Evolutionary conservation across 2,797 vertebrate species (phyloP), one percentile per base, ranked within the genome.

Genomic region (Crax fasciolata): DNA sequence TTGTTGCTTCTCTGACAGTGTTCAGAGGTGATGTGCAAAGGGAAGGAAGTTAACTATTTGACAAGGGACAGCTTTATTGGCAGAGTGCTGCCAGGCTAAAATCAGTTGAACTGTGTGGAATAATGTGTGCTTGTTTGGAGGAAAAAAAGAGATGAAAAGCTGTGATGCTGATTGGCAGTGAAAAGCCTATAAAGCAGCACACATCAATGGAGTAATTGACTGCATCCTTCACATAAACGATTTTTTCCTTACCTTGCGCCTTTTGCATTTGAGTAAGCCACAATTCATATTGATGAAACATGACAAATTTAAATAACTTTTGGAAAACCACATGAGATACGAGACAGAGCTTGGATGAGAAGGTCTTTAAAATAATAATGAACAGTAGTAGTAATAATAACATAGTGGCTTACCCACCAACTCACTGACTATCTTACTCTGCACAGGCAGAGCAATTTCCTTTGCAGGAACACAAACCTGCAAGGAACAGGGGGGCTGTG

Each of bases 141-240:
- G 11, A 35, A 58, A 58, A 94, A 85, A 87, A 76, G 84, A 58
- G 55, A 27, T 51, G 63, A 54, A 93, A 90, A 90, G 83, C 87
- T 23, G 1, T 92, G 91, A 94, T 80, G 76, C 59, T 94, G 95
- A 94, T 87, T 95, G 95, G 63, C 88, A 83, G 80, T 79, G 92
- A 84, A 94, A 90, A 91, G 73, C 77, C 83, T 52, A 10, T 78
- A 81, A 78, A 90, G 8, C 57, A 81, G 41, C 67, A 93, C 80
- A 87, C 83, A 62, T 65, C 85, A 66, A 49, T 84, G 73, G n/a
- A 88, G 54, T 90, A 84, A 86, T 13, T 76, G 85, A 78, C 89
- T 86, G 52, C 74, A 84, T 67, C n/a, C 54, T 12, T 79, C 87
- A 48, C 57, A 30, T 49, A 93, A 87, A 78, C 43, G 20, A 67